Evolutionary conservation across 2,888 invertebrate genomes (phyloP), one percentile per base, ranked within the genome.

Genomic region (Drosophila niveifrons): DNA sequence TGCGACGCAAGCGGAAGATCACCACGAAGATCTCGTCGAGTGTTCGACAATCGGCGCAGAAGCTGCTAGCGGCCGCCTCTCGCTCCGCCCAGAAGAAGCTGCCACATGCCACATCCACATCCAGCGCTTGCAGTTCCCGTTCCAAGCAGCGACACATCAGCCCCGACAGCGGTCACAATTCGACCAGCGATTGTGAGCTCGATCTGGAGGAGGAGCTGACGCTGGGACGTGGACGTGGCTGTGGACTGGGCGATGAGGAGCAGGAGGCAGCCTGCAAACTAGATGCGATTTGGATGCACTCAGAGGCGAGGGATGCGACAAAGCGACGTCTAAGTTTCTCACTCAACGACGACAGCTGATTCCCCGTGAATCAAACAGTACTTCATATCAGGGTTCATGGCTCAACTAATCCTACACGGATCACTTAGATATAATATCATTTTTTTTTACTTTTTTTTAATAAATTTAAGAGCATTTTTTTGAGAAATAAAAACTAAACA

Each of bases 161-260:
- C 59, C 92, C 92, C n/a, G 92, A 92, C 66, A 92, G 92, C 59
- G 92, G 92, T 0, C 91, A 91, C 62, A 92, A 92, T 74, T 91
- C 92, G 1, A 89, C 89, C 6, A 92, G 91, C 62, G 82, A 86
- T 48, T 82, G 68, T n/a, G 82, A 82, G 18, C 50, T 81, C 55
- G 67, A 79, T n/a, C 68, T 64, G 48, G 80, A 75, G 34, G 23
- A 50, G 34, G 66, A 9, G 0, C 4, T 47, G 52, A 46, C 2
- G 1, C 13, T 23, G 8, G 51, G 47, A 11, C 9, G 61, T 56
- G 65, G 53, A 2, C 36, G 17, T 8, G 52, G 46, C 1, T 7
- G 75, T 43, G 56, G 39, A 7, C 11, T 80, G 52, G 77, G 66
- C 0, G 66, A 47, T 9, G 82, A 80, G 52, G 68, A 78, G n/a